These are phyloP conservation scores for Hydraecia micacea DNA, from an alignment of 2,888 invertebrate genomes.

Conservation along the genomic window DNA sequence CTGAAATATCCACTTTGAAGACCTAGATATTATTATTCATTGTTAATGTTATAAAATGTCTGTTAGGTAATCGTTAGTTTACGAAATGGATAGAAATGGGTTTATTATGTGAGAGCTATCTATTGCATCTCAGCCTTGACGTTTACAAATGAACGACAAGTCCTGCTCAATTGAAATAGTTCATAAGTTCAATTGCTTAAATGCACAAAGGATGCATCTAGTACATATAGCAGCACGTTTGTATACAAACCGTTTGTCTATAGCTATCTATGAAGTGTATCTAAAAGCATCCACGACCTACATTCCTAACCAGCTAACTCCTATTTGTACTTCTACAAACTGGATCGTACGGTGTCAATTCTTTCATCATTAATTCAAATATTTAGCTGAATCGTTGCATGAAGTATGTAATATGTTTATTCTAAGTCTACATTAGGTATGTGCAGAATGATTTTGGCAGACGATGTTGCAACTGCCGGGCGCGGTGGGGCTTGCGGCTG, in stretches of 20 bases:
- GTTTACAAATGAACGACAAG: background rate
- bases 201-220: conserved; percentile 43
- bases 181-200: conserved; percentile 45
- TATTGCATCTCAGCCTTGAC: conserved; percentile 21
- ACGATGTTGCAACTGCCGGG: conserved; percentile 69
- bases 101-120: conserved; percentile 1
- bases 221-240: conserved; percentile 30
- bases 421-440: conserved; percentile 66
- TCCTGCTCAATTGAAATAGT: conserved; percentile 25
- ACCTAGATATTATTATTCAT: conserved; percentile 2
- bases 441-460: conserved; percentile 70
- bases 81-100: conserved; percentile 26
- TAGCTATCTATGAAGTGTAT: conserved; percentile 45
- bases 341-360: conserved; percentile 48
- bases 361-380: conserved; percentile 57
- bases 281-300: conserved; percentile 61
- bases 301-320: conserved; percentile 42
- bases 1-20: conserved; percentile 17
- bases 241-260: conserved; percentile 47
- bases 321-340: conserved; percentile 37
- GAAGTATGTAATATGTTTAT: conserved; percentile 55
- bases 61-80: conserved; percentile 4
- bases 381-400: conserved; percentile 43
- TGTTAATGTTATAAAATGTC: conserved; percentile 14
- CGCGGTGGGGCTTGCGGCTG: conserved; percentile 64